Evolutionary conservation across 2,888 invertebrate genomes (phyloP).

Genomic region (Torymus texanus): DNA sequence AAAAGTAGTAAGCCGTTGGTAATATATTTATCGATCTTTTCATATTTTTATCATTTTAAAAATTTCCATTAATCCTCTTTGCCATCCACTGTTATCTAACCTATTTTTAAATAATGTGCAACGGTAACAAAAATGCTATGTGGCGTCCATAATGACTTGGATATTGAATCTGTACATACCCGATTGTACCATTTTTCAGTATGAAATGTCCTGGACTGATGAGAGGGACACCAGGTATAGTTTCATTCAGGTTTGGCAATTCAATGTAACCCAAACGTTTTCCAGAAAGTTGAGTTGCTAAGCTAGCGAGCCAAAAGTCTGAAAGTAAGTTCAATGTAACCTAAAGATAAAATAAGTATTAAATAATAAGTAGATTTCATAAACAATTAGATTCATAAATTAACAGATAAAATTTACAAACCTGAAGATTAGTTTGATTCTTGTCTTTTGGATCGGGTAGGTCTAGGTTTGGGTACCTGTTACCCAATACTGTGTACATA

Average conservation of each 20-base stretch:
- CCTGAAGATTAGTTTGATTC: constrained; percentile 12
- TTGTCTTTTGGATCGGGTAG: background rate
- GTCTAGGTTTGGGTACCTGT: constrained; percentile 23
- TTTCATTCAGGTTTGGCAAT: constrained; percentile 55
- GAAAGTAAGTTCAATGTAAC: constrained; percentile 55
- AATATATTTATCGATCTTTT: no score
- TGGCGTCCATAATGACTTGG: no score
- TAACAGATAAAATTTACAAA: constrained; percentile 1
- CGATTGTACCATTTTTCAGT: constrained; percentile 28
- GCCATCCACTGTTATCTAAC: no score
- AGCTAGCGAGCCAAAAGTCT: constrained; percentile 53
- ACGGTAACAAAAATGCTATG: no score
- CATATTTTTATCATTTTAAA: no score
- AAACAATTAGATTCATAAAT: no score
- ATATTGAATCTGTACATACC: constrained; percentile 1
- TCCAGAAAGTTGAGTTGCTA: constrained; percentile 40
- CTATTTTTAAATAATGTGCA: no score
- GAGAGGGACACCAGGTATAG: constrained; percentile 1
- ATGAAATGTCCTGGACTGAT: constrained; percentile 21
- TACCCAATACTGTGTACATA: background rate
- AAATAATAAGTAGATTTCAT: no score
- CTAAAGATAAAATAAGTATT: constrained; percentile 37
- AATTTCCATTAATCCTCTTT: no score
- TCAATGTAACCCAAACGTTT: constrained; percentile 47
- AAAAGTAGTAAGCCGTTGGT: no score